phyloP scores from a whole-genome alignment of 2,888 invertebrate species.

The Coelinius sp. region DNA sequence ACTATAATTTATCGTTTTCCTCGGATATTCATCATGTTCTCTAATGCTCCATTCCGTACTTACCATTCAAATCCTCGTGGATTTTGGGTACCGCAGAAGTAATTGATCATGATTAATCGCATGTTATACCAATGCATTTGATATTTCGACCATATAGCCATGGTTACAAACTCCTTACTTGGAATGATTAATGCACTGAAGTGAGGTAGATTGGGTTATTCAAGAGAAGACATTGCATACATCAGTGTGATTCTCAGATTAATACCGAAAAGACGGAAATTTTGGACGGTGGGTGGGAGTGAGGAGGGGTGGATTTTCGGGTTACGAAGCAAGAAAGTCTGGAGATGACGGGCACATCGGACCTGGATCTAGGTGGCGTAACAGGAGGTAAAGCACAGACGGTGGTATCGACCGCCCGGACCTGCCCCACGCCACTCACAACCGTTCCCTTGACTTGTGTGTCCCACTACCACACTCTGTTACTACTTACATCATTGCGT shows the following conservation, averaged over 20 bases:
- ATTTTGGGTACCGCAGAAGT: slow-evolving; percentile 2
- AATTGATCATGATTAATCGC: slow-evolving; percentile 33
- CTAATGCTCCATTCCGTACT: slow-evolving; percentile 1
- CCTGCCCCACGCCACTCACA: slow-evolving; percentile 69
- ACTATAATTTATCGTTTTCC: slow-evolving; percentile 5
- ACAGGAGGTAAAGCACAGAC: slow-evolving; percentile 71
- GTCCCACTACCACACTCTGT: slow-evolving; percentile 43
- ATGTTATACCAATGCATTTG: slow-evolving; percentile 7
- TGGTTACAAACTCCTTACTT: background rate
- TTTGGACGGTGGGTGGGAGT: background rate
- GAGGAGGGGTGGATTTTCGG: background rate
- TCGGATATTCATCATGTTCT: background rate
- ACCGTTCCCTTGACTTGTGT: slow-evolving; percentile 33
- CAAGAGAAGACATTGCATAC: background rate
- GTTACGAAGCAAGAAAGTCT: slow-evolving; percentile 22
- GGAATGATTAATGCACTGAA: slow-evolving; percentile 16
- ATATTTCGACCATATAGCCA: slow-evolving; percentile 15
- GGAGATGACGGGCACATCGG: slow-evolving; percentile 59
- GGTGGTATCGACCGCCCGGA: slow-evolving; percentile 78
- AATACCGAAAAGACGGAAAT: slow-evolving; percentile 16
- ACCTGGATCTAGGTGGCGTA: slow-evolving; percentile 67
- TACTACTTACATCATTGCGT: slow-evolving; percentile 22
- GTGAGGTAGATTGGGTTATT: background rate
- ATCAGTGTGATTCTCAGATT: slow-evolving; percentile 8
- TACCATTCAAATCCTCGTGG: slow-evolving; percentile 17